Conservation (phyloP, 2,113 vertebrate species). For the Ammodytes marinus region DNA sequence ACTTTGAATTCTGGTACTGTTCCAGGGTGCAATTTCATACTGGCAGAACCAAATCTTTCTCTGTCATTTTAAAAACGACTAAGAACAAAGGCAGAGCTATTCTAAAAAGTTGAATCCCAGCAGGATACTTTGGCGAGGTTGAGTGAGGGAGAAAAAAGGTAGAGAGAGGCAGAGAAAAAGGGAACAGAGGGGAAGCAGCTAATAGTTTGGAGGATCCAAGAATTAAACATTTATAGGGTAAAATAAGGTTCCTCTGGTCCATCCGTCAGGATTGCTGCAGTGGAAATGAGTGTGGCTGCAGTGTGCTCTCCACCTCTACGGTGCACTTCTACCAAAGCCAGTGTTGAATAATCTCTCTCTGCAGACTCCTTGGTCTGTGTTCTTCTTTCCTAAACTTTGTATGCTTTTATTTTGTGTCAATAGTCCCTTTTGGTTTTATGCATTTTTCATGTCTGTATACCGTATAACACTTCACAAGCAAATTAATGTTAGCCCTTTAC, state of each 20-base stretch:
- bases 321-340: slow-evolving; percentile 19
- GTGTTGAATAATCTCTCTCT: slow-evolving; percentile 10
- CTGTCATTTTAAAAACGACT: slow-evolving; percentile 50
- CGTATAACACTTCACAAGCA: not conserved
- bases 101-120: slow-evolving; percentile 58
- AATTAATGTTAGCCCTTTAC: not conserved
- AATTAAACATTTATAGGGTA: slow-evolving; percentile 76
- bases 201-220: slow-evolving; percentile 72
- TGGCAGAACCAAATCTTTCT: slow-evolving; percentile 7
- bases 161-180: slow-evolving; percentile 46
- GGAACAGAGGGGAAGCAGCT: slow-evolving; percentile 71
- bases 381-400: not conserved
- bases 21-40: not conserved
- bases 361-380: slow-evolving; percentile 6
- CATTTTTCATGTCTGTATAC: not conserved
- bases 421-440: not conserved
- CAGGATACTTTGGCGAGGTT: slow-evolving; percentile 62
- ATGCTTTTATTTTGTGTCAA: slow-evolving; percentile 8
- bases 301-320: slow-evolving; percentile 46
- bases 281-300: slow-evolving; percentile 66
- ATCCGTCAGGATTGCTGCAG: slow-evolving; percentile 71
- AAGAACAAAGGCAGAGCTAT: slow-evolving; percentile 52
- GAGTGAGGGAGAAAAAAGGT: slow-evolving; percentile 51
- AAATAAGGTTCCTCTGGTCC: slow-evolving; percentile 75
- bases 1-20: slow-evolving; percentile 2